phyloP scores from a whole-genome alignment of 2,797 vertebrate species.

The Tinamus major region DNA sequence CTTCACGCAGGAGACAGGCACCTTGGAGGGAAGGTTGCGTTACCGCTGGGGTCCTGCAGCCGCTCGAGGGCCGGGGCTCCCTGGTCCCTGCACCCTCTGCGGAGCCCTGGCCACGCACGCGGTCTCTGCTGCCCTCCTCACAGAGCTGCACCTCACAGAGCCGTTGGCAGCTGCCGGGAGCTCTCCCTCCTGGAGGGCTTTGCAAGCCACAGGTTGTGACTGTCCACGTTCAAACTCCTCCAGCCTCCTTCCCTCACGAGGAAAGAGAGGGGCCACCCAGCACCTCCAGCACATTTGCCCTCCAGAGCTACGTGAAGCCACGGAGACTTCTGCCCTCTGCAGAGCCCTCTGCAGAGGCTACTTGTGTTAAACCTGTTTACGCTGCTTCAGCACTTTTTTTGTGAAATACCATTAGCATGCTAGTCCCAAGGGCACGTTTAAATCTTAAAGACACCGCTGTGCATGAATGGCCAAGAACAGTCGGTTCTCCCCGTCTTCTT shows the following conservation, averaged over 20 bases:
- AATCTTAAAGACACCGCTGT: conserved; percentile 13
- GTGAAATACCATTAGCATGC: background rate
- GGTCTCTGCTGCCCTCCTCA: background rate
- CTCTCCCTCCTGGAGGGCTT: background rate
- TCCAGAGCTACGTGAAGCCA: background rate
- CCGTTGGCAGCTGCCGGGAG: background rate
- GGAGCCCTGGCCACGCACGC: background rate
- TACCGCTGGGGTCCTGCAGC: background rate
- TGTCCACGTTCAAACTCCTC: background rate
- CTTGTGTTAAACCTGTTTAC: background rate
- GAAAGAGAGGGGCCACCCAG: background rate
- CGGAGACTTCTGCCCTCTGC: background rate
- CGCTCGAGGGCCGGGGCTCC: background rate
- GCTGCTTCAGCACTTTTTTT: background rate
- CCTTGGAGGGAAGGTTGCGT: background rate
- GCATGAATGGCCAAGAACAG: background rate
- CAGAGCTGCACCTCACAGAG: background rate
- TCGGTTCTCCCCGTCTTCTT: background rate
- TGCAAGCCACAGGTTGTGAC: background rate
- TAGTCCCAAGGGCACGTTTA: background rate
- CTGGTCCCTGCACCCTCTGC: background rate
- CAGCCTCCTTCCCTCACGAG: background rate
- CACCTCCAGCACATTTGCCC: background rate
- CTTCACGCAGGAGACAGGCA: background rate
- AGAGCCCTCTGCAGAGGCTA: background rate